Evolutionary conservation across 2,797 vertebrate species (phyloP).

Genomic region (Phoeniculus purpureus): DNA sequence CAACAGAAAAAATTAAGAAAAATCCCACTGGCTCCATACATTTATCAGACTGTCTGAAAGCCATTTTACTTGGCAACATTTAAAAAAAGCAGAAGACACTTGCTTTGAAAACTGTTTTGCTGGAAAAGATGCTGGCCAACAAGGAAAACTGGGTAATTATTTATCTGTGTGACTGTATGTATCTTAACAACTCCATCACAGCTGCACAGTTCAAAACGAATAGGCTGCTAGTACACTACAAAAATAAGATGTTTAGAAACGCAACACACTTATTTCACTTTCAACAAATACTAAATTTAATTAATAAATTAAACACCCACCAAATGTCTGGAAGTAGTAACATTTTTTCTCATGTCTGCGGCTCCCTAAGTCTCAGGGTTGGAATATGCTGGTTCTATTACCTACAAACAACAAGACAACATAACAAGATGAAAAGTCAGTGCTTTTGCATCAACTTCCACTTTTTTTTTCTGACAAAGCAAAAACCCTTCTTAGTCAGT

Average conservation of each 20-base stretch:
- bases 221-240: not conserved
- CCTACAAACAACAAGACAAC: not conserved
- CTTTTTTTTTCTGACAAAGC: conserved; percentile 42
- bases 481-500: not conserved
- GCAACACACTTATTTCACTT: too few relatives aligned
- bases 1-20: not conserved
- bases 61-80: not conserved
- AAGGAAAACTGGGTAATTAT: not conserved
- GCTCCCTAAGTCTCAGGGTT: not conserved
- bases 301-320: conserved; percentile 32
- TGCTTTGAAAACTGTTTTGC: not conserved
- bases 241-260: not conserved
- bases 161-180: not conserved
- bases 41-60: not conserved
- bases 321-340: not conserved
- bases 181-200: not conserved
- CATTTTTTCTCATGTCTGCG: not conserved
- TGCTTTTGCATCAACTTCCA: conserved; percentile 34
- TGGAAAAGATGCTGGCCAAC: not conserved
- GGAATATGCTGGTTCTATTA: not conserved
- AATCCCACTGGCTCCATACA: not conserved
- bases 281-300: not conserved
- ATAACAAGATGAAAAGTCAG: not conserved
- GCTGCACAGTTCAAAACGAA: not conserved
- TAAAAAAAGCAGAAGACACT: not conserved